Conservation (phyloP, 2,113 vertebrate genomes). For the Bos javanicus region DNA sequence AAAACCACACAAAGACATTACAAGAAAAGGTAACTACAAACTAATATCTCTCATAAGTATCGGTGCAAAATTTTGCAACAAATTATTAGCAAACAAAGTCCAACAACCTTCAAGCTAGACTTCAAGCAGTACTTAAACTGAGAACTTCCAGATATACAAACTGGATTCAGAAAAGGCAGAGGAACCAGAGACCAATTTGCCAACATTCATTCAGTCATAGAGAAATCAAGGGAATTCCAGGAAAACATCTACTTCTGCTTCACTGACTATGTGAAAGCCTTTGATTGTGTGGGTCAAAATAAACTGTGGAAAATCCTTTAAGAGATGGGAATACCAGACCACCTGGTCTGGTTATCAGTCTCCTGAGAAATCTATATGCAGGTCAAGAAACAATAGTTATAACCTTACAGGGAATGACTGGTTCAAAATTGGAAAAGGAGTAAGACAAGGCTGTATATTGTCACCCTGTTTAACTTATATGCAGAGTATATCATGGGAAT, state of each 20-base stretch:
- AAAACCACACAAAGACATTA: not conserved
- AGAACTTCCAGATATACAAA: not conserved
- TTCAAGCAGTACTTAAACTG: not conserved
- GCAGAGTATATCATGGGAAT: not conserved
- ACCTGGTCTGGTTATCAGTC: not conserved
- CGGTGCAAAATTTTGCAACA: not conserved
- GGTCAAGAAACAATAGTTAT: not conserved
- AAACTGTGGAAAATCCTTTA: not conserved
- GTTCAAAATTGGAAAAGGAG: not conserved
- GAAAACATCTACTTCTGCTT: not conserved
- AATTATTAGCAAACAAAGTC: not conserved
- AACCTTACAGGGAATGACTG: not conserved
- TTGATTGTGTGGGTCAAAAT: not conserved
- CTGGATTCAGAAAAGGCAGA: not conserved
- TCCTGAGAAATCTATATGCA: not conserved
- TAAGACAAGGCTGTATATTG: not conserved
- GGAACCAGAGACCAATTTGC: not conserved
- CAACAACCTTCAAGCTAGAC: not conserved
- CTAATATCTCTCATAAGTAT: not conserved
- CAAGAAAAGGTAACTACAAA: not conserved
- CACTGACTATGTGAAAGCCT: not conserved
- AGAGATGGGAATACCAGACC: not conserved
- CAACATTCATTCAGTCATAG: not conserved
- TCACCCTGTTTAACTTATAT: not conserved
- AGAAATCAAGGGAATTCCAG: not conserved